Conservation (phyloP, 92 coral and sea anemone genomes). For the Epizoanthus stellaris region DNA sequence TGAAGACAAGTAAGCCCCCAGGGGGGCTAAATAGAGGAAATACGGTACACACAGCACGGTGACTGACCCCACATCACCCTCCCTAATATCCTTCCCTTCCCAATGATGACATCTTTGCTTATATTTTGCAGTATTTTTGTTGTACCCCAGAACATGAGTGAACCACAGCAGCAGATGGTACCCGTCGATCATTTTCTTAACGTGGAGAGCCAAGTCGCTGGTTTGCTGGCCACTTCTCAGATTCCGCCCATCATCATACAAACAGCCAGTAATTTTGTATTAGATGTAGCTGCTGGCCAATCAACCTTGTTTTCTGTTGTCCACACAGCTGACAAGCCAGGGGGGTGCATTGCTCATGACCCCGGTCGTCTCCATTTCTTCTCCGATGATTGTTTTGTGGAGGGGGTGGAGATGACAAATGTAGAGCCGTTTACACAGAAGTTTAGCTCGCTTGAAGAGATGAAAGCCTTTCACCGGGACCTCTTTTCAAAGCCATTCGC, state of each 20-base stretch:
- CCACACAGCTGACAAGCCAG: conserved; percentile 16
- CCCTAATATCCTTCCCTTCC: no score
- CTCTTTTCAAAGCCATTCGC: conserved; percentile 45
- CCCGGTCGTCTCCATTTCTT: conserved; percentile 20
- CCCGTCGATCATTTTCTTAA: neutral
- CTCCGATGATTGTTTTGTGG: neutral
- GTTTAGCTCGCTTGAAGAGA: conserved; percentile 23
- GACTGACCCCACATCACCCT: no score
- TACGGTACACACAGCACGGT: no score
- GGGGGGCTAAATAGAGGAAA: no score
- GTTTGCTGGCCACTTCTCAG: neutral
- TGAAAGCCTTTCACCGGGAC: conserved; percentile 30
- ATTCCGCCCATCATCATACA: conserved; percentile 14
- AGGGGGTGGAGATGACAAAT: no score
- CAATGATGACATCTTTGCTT: no score
- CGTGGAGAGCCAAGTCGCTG: conserved; percentile 9
- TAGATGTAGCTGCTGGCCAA: conserved; percentile 20
- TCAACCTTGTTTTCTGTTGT: conserved; percentile 28
- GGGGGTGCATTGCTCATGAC: conserved; percentile 31
- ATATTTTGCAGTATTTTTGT: no score
- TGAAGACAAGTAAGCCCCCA: no score
- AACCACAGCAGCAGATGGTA: neutral
- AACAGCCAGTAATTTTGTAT: conserved; percentile 15
- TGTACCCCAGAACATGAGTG: conserved; percentile 19
- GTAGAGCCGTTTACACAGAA: conserved; percentile 18